Conservation (phyloP, 2,797 vertebrate genomes). For the Sarcophilus harrisii region DNA sequence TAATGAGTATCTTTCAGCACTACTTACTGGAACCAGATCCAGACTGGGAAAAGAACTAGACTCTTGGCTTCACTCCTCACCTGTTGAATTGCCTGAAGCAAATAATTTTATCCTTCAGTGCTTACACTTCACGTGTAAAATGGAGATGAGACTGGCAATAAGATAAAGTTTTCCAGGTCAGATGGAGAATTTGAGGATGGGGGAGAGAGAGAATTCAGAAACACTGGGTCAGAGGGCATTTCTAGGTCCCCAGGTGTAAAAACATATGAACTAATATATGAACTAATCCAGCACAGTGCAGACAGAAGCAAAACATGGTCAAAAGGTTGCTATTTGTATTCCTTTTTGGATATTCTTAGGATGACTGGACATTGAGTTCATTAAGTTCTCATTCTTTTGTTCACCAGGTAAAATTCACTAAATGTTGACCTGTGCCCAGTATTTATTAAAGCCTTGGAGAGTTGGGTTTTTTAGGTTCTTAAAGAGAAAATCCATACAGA, state of each 20-base stretch:
- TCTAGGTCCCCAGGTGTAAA: neutral
- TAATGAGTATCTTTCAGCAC: neutral
- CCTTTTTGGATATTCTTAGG: neutral
- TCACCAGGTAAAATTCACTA: neutral
- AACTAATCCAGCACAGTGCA: neutral
- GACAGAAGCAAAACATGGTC: neutral
- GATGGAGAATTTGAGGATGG: conserved; percentile 15
- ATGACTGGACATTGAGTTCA: neutral
- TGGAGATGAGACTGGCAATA: neutral
- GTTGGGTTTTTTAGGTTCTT: neutral
- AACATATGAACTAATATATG: neutral
- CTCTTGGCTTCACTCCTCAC: neutral
- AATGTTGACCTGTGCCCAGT: neutral
- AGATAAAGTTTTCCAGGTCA: conserved; percentile 22
- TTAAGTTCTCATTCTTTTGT: neutral
- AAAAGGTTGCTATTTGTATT: neutral
- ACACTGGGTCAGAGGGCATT: neutral
- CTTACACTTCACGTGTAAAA: neutral
- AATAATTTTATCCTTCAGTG: neutral
- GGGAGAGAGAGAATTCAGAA: conserved; percentile 2
- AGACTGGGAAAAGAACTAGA: neutral
- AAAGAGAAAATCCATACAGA: neutral
- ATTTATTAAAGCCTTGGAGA: neutral
- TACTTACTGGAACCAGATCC: neutral
- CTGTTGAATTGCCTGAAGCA: neutral